These are phyloP conservation scores for Paramisgurnus dabryanus DNA, from an alignment of 2,113 vertebrate species.

Conservation along the genomic window DNA sequence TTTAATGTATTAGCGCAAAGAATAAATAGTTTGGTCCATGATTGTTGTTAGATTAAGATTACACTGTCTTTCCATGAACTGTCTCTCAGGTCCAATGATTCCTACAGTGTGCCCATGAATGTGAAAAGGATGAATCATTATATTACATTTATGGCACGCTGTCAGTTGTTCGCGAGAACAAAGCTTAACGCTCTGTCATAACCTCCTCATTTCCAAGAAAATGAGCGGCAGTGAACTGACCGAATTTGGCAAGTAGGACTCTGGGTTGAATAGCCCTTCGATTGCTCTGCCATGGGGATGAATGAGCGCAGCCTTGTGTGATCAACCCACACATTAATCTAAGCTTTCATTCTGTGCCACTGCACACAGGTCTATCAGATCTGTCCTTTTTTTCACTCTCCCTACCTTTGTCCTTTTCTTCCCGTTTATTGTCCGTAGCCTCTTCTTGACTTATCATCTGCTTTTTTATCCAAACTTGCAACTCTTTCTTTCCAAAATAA, in stretches of 20 bases:
- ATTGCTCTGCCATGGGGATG: conserved; percentile 49
- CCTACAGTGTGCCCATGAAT: background rate
- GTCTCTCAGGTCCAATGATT: conserved; percentile 12
- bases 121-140: background rate
- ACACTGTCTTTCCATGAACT: background rate
- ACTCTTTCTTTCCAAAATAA: background rate
- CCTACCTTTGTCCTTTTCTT: background rate
- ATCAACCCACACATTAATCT: conserved; percentile 54
- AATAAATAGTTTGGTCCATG: background rate
- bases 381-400: conserved; percentile 9
- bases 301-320: conserved; percentile 46
- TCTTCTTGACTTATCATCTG: conserved; percentile 32
- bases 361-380: conserved; percentile 35
- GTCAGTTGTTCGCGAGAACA: background rate
- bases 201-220: conserved; percentile 21
- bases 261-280: conserved; percentile 37
- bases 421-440: background rate
- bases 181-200: background rate
- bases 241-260: conserved; percentile 38
- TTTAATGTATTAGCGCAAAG: background rate
- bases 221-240: conserved; percentile 16
- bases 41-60: background rate
- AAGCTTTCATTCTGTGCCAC: conserved; percentile 46
- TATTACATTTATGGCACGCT: background rate
- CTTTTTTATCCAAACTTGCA: background rate